Conservation (phyloP, 2,888 invertebrate genomes). For the Napeogenes sylphis region DNA sequence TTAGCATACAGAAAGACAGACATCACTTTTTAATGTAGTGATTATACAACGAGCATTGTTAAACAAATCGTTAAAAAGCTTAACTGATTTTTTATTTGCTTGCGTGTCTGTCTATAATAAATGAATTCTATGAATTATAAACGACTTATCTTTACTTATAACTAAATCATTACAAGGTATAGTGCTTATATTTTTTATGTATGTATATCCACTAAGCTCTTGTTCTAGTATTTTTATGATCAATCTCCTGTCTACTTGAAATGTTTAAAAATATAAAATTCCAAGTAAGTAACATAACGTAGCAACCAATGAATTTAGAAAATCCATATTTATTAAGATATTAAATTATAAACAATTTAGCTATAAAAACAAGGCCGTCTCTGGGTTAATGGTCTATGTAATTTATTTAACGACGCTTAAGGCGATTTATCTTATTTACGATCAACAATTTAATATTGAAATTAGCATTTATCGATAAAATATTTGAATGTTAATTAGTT, state of each 20-base stretch:
- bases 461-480: constrained; percentile 24
- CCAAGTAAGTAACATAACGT: neutral
- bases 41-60: constrained; percentile 13
- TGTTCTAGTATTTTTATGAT: too few relatives aligned
- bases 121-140: constrained; percentile 16
- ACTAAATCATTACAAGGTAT: constrained; percentile 27
- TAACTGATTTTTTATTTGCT: constrained; percentile 24
- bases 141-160: neutral
- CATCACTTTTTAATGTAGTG: constrained; percentile 1
- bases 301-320: constrained; percentile 15
- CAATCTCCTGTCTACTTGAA: too few relatives aligned
- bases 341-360: constrained; percentile 22
- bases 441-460: constrained; percentile 33
- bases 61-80: constrained; percentile 26
- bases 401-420: constrained; percentile 33
- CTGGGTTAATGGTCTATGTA: constrained; percentile 22
- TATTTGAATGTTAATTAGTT: constrained; percentile 19
- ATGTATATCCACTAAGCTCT: too few relatives aligned
- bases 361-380: constrained; percentile 16
- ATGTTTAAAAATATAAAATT: too few relatives aligned
- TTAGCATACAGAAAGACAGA: neutral
- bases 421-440: constrained; percentile 34
- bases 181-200: too few relatives aligned
- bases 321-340: constrained; percentile 23
- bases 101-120: constrained; percentile 20